These are phyloP conservation scores for Cichlasoma orientale DNA, from an alignment of 2,797 vertebrate genomes.

Conservation along the genomic window DNA sequence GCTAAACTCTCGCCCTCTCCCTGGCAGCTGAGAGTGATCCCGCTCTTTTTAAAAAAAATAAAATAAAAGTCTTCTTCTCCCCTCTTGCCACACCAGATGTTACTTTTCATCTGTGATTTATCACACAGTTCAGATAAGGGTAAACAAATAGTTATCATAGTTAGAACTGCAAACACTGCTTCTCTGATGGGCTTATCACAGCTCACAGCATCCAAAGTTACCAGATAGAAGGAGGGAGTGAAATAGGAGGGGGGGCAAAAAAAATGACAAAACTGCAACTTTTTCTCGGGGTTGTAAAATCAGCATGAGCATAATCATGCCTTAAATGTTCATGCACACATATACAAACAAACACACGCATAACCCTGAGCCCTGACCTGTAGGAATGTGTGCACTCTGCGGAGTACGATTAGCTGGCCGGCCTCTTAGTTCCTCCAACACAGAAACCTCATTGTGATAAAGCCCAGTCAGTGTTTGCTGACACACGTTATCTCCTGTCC, in stretches of 20 bases:
- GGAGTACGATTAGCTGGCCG: slow-evolving; percentile 66
- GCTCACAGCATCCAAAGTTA: slow-evolving; percentile 77
- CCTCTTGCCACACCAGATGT: slow-evolving; percentile 74
- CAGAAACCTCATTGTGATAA: slow-evolving; percentile 80
- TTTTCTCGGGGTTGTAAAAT: slow-evolving; percentile 45
- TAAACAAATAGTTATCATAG: slow-evolving; percentile 82
- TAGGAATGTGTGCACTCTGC: slow-evolving; percentile 73
- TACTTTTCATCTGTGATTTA: slow-evolving; percentile 74
- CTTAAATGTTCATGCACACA: slow-evolving; percentile 42
- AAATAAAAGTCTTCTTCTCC: slow-evolving; percentile 29
- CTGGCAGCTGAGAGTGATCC: slow-evolving; percentile 66
- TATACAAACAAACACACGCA: slow-evolving; percentile 37
- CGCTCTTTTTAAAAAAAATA: slow-evolving; percentile 22
- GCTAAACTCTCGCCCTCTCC: slow-evolving; percentile 71
- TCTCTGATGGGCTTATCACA: slow-evolving; percentile 70
- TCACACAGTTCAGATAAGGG: slow-evolving; percentile 70
- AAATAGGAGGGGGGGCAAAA: rapidly evolving
- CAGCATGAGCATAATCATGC: slow-evolving; percentile 52
- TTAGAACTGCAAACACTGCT: slow-evolving; percentile 76
- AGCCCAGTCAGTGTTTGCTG: slow-evolving; percentile 80
- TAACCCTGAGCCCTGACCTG: slow-evolving; percentile 76
- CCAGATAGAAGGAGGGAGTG: neutral
- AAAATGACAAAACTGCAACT: slow-evolving; percentile 39
- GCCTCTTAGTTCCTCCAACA: slow-evolving; percentile 71
- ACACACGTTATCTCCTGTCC: slow-evolving; percentile 74